phyloP scores from a whole-genome alignment of 1,140 invertebrate genomes.

The Trichonephila inaurata region DNA sequence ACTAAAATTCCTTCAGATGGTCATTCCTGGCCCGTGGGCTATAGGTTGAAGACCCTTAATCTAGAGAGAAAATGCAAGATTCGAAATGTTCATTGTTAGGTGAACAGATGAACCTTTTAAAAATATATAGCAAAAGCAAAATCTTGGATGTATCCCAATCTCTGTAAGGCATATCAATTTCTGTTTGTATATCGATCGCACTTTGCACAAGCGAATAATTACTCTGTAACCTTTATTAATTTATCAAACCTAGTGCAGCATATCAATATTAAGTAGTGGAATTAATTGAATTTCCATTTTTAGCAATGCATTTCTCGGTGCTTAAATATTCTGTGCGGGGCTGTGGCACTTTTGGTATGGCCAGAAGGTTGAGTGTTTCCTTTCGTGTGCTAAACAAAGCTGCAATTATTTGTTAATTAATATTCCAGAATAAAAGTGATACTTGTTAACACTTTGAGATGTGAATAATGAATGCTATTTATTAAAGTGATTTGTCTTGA shows the following conservation, averaged over 20 bases:
- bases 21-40: no score
- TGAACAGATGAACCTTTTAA: no score
- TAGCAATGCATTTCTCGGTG: neutral
- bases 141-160: neutral
- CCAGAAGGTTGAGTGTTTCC: neutral
- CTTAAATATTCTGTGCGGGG: neutral
- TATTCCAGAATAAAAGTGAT: neutral
- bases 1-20: no score
- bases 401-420: neutral
- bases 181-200: neutral
- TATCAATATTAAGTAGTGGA: neutral
- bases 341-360: neutral
- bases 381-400: neutral
- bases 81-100: no score
- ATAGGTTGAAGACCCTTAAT: no score
- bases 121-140: neutral
- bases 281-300: neutral
- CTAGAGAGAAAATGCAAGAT: no score
- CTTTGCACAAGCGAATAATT: neutral
- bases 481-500: no score
- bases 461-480: no score
- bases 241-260: neutral
- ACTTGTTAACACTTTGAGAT: no score
- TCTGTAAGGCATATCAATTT: neutral
- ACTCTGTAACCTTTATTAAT: neutral